Evolutionary conservation across 2,888 invertebrate genomes (phyloP).

Genomic region (Kryphioiulus occultus): DNA sequence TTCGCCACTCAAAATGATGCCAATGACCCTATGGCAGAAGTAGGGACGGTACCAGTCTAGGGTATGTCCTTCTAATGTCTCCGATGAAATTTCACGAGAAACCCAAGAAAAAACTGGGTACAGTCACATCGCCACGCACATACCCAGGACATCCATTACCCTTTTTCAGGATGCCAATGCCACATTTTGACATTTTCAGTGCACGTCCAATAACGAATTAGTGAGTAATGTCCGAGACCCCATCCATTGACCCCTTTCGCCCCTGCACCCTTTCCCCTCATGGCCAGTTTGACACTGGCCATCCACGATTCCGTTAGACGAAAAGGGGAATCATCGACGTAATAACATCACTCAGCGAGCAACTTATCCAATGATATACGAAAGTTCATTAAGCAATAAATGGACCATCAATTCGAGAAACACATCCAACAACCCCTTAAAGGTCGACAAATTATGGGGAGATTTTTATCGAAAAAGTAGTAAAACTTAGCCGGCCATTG

Average conservation of each 20-base stretch:
- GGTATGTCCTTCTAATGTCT: slow-evolving; percentile 39
- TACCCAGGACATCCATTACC: slow-evolving; percentile 25
- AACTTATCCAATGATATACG: slow-evolving; percentile 19
- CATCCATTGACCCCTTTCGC: neutral
- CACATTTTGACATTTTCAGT: slow-evolving; percentile 36
- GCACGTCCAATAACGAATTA: neutral
- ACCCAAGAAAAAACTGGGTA: slow-evolving; percentile 17
- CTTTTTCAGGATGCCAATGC: slow-evolving; percentile 34
- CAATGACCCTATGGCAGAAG: slow-evolving; percentile 14
- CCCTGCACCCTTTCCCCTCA: neutral
- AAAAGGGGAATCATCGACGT: slow-evolving; percentile 18
- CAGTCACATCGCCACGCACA: neutral
- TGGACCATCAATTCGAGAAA: slow-evolving; percentile 39
- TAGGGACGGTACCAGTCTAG: neutral
- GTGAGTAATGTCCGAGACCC: slow-evolving; percentile 13
- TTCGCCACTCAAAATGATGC: slow-evolving; percentile 25
- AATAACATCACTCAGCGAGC: slow-evolving; percentile 29
- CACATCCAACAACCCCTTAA: slow-evolving; percentile 39
- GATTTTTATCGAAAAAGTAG: slow-evolving; percentile 38
- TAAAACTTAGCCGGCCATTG: neutral
- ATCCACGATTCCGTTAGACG: neutral
- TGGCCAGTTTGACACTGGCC: slow-evolving; percentile 25
- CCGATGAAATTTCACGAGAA: slow-evolving; percentile 14
- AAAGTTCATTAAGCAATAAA: slow-evolving; percentile 36
- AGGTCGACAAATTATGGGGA: slow-evolving; percentile 40